Percentiles rank a stretch among this genome's conserved stretches.
These are phyloP conservation scores for Cavia porcellus DNA, from an alignment of 2,113 vertebrate species.

Conservation along the genomic window DNA sequence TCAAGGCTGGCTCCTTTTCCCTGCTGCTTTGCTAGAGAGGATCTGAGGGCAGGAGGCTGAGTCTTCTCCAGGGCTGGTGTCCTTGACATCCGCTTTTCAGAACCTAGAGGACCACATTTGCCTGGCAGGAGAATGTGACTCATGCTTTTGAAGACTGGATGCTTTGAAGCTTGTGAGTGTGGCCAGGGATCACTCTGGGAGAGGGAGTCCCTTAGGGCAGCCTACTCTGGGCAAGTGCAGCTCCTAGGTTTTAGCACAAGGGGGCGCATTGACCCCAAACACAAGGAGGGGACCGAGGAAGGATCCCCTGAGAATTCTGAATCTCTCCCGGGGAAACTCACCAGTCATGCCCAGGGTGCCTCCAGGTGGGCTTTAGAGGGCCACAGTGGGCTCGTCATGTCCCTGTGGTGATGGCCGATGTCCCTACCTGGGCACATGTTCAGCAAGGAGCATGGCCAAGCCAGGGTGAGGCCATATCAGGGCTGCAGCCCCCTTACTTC, in stretches of 20 bases:
- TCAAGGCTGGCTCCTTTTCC: not conserved
- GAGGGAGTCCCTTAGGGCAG: not conserved
- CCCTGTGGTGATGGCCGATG: accelerated
- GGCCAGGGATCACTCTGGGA: not conserved
- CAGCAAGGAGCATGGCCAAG: not conserved
- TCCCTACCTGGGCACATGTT: not conserved
- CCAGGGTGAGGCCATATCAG: not conserved
- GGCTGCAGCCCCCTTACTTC: accelerated
- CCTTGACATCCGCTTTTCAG: not conserved
- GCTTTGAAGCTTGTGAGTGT: not conserved
- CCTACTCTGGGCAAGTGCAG: not conserved
- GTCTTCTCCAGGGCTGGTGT: too few species aligned
- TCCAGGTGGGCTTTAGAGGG: not conserved
- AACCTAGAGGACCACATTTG: not conserved
- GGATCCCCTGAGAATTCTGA: not conserved
- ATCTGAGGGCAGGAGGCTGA: too few species aligned
- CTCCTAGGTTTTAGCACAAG: not conserved
- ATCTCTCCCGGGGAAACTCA: too few species aligned
- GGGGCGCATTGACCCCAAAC: not conserved
- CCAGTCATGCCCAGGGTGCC: accelerated
- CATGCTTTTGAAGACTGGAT: not conserved
- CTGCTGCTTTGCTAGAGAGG: not conserved
- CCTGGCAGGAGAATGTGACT: not conserved
- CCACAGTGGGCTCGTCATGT: accelerated
- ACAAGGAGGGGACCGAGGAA: too few species aligned